These are phyloP conservation scores for Melinopterus prodromus DNA, from an alignment of 2,888 invertebrate genomes.

Conservation along the genomic window DNA sequence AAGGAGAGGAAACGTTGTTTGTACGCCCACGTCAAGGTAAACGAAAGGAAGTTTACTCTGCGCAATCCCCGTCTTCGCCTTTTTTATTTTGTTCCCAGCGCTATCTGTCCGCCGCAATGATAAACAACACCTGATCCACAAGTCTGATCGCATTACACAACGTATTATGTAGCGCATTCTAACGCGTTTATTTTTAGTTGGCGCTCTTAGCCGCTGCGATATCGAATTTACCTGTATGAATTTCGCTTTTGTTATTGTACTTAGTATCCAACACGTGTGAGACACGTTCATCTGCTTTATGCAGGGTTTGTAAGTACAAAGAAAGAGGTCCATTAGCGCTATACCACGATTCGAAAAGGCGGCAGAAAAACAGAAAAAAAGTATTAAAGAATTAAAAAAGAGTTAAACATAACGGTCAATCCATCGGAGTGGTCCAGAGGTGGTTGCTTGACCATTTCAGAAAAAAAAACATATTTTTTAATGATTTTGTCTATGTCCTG, in stretches of 20 bases:
- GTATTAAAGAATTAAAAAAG: constrained; percentile 12
- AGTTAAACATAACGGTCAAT: too few species aligned
- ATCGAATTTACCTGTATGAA: neutral
- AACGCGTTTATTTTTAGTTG: neutral
- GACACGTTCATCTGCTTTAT: neutral
- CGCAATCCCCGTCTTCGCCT: neutral
- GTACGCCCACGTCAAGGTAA: neutral
- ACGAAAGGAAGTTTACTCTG: neutral
- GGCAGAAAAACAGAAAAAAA: too few species aligned
- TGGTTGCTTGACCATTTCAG: too few species aligned
- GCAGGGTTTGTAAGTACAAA: neutral
- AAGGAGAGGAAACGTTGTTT: neutral
- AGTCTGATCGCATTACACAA: neutral
- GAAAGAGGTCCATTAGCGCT: neutral
- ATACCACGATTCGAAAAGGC: neutral
- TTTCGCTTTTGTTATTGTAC: neutral
- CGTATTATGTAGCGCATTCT: neutral
- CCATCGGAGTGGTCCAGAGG: too few species aligned
- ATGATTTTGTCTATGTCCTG: neutral
- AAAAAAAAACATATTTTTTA: too few species aligned
- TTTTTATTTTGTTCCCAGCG: neutral
- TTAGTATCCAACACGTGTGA: neutral
- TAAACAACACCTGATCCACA: constrained; percentile 4
- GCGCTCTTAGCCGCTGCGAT: neutral
- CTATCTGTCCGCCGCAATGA: neutral